phyloP scores from a whole-genome alignment of 2,797 vertebrate species.

The Numenius phaeopus region DNA sequence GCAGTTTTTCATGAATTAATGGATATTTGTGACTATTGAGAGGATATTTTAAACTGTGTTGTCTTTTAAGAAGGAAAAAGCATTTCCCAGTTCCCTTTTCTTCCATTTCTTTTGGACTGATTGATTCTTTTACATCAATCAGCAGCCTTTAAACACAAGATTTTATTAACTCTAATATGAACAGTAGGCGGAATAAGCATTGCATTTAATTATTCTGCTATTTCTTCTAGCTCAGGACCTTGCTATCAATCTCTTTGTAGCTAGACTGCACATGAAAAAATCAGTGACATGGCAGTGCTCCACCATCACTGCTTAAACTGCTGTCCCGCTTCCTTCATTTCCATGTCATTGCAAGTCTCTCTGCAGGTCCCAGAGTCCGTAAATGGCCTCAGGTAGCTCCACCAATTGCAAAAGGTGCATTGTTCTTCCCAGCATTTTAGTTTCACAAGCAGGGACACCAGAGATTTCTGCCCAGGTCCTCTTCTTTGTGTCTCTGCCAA shows the following conservation, averaged over 20 bases:
- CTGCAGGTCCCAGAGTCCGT: background rate
- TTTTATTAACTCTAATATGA: background rate
- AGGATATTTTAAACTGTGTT: background rate
- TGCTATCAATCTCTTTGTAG: background rate
- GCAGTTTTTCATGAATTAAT: background rate
- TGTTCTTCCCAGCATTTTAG: background rate
- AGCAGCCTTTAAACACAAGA: background rate
- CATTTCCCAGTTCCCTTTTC: background rate
- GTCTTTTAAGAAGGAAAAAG: background rate
- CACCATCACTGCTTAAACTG: background rate
- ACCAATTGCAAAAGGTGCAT: background rate
- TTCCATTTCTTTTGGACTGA: background rate
- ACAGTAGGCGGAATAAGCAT: background rate
- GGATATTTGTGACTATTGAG: background rate
- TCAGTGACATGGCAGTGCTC: background rate
- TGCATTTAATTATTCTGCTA: background rate
- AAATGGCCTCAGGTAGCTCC: background rate
- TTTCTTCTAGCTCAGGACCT: background rate
- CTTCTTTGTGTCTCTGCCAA: background rate
- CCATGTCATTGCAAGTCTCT: background rate
- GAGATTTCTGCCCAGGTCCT: background rate
- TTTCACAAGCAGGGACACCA: background rate
- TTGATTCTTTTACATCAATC: background rate
- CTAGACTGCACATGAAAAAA: background rate
- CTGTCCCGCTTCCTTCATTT: background rate